Conservation (phyloP, 2,113 vertebrate genomes). For the pig (Sus scrofa) region DNA sequence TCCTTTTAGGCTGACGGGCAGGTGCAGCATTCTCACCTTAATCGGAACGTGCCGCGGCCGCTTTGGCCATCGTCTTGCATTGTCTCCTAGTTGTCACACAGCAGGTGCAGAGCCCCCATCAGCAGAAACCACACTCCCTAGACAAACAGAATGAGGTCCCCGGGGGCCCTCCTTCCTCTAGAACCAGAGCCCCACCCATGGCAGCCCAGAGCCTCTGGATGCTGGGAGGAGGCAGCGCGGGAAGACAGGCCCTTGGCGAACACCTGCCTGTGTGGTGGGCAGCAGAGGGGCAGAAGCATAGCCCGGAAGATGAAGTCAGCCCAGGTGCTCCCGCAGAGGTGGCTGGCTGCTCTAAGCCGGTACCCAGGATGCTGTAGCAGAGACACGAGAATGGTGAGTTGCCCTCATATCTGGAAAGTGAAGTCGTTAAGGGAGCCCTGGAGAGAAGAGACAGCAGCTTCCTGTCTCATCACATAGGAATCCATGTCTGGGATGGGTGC, state of each 20-base stretch:
- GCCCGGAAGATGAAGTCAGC: accelerated
- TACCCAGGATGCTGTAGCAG: not conserved
- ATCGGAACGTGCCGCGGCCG: not conserved
- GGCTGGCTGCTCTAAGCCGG: accelerated
- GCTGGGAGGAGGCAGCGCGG: accelerated
- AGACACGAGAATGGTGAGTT: accelerated
- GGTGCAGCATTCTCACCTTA: not conserved
- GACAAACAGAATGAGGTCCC: slow-evolving; percentile 1
- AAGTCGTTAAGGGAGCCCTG: not conserved
- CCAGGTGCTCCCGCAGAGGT: not conserved
- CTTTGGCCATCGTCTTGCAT: not conserved
- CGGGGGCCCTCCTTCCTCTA: accelerated
- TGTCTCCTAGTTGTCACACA: accelerated
- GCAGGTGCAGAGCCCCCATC: not conserved
- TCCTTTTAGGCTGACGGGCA: too few relatives aligned
- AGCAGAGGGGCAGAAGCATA: not conserved
- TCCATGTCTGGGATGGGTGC: not conserved
- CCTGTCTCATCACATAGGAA: not conserved
- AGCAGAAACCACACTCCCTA: not conserved
- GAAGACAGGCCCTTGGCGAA: not conserved
- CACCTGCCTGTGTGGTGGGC: not conserved
- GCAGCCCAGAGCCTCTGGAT: not conserved
- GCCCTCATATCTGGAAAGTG: not conserved
- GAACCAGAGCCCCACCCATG: not conserved
- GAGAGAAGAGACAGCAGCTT: not conserved